A percentile compares a stretch with the other conserved stretches of the same genome.
Evolutionary conservation across 2,113 vertebrate species (phyloP).

Genomic region (Cephalopterus ornatus): DNA sequence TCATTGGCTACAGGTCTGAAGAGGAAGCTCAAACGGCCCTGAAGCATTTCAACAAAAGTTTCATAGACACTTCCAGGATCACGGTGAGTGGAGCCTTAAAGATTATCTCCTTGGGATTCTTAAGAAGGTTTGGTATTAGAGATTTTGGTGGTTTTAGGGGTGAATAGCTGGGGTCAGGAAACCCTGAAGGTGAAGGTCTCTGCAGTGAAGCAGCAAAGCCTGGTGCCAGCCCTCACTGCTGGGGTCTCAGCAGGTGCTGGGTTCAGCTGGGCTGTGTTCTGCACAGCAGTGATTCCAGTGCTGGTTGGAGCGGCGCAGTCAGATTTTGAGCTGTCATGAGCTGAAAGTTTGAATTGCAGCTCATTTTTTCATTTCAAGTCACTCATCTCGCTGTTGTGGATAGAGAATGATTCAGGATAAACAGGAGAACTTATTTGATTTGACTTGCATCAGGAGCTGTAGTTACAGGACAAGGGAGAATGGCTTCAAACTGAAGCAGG

Average conservation of each 20-base stretch:
- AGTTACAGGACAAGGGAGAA: not conserved
- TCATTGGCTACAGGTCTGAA: conserved; percentile 91
- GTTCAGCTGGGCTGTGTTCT: not conserved
- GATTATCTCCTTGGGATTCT: accelerated
- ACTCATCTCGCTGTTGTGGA: not conserved
- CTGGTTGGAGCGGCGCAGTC: not conserved
- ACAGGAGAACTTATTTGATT: not conserved
- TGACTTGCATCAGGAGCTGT: not conserved
- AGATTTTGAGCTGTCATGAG: not conserved
- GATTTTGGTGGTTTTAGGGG: not conserved
- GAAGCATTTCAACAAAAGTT: conserved; percentile 88
- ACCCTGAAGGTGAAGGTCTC: not conserved
- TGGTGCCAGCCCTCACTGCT: not conserved
- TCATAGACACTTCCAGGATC: conserved; percentile 88
- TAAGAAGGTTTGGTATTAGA: not conserved
- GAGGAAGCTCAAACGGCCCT: conserved; percentile 81
- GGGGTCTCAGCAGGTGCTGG: not conserved
- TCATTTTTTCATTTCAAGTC: not conserved
- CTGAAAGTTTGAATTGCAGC: not conserved
- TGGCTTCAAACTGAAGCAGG: not conserved
- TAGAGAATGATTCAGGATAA: not conserved
- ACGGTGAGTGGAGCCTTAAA: conserved; percentile 68
- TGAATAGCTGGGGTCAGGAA: not conserved
- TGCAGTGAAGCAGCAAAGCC: not conserved
- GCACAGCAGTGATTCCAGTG: not conserved